phyloP scores from a whole-genome alignment of 2,797 vertebrate genomes.

The Gambelia wislizenii region DNA sequence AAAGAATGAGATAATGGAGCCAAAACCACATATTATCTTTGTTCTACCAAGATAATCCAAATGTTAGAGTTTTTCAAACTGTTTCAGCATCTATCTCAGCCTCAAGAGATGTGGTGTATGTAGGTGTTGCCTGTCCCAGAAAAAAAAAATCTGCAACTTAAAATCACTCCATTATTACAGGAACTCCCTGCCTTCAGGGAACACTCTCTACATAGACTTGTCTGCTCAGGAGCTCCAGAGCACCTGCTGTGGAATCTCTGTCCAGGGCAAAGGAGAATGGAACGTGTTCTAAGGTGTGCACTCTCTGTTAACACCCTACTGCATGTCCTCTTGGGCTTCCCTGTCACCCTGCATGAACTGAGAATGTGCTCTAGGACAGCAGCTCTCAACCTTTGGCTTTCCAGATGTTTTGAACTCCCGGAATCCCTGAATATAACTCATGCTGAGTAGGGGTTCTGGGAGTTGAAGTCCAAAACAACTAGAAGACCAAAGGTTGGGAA shows the following conservation, averaged over 20 bases:
- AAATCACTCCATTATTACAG: conserved; percentile 57
- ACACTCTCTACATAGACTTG: background rate
- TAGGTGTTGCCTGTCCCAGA: conserved; percentile 49
- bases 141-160: conserved; percentile 49
- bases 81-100: conserved; percentile 41
- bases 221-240: background rate
- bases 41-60: conserved; percentile 44
- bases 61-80: conserved; percentile 53
- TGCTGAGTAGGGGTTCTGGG: too few species aligned
- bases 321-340: background rate
- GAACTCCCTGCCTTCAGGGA: background rate
- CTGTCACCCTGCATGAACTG: background rate
- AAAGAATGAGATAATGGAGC: conserved; percentile 41
- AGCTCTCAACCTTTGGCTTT: background rate
- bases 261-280: background rate
- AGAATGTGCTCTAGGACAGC: background rate
- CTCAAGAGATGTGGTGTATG: background rate
- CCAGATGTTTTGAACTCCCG: too few species aligned
- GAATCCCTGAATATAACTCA: too few species aligned
- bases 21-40: conserved; percentile 36
- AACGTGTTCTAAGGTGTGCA: background rate
- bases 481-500: too few species aligned
- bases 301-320: background rate
- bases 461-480: too few species aligned
- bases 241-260: background rate